Percentiles rank a stretch among this genome's conserved stretches.
phyloP scores from a whole-genome alignment of 2,888 invertebrate species.

The Aproaerema taeniolella region DNA sequence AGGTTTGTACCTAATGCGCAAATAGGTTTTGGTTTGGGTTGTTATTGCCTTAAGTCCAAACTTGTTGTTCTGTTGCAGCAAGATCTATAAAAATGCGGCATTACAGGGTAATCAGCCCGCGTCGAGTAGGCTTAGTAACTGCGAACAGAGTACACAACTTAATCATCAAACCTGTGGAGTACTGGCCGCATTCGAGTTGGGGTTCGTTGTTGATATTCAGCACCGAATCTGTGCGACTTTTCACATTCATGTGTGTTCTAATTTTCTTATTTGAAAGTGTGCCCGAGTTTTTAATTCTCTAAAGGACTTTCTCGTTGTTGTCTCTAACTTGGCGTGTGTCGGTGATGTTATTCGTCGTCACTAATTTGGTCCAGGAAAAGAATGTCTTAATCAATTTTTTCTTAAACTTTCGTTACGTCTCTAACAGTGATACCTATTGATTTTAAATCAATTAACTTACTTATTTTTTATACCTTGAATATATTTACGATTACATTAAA shows the following conservation, averaged over 20 bases:
- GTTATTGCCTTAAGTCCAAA: conserved; percentile 50
- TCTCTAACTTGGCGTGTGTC: conserved; percentile 9
- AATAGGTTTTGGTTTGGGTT: conserved; percentile 2
- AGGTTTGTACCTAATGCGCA: conserved; percentile 75
- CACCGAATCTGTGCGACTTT: conserved; percentile 38
- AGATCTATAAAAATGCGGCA: conserved; percentile 78
- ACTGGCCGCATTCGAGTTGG: conserved; percentile 79
- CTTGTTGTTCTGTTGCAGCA: conserved; percentile 70
- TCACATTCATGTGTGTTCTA: conserved; percentile 34
- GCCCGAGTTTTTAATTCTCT: conserved; percentile 8
- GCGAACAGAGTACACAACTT: conserved; percentile 75
- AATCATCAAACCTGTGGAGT: conserved; percentile 74
- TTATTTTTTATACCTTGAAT: too few species aligned
- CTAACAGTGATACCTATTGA: too few species aligned
- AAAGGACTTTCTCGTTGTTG: conserved; percentile 4
- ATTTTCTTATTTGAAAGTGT: conserved; percentile 24
- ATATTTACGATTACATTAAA: too few species aligned
- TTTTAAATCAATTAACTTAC: too few species aligned
- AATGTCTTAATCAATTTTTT: too few species aligned
- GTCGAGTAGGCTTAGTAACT: conserved; percentile 58
- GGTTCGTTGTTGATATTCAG: conserved; percentile 71
- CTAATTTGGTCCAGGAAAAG: conserved; percentile 9
- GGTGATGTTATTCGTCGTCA: conserved; percentile 14
- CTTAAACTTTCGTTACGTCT: too few species aligned
- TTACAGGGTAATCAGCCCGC: conserved; percentile 68